These are phyloP conservation scores for Neotoma lepida DNA, from an alignment of 2,113 vertebrate species.

Conservation along the genomic window DNA sequence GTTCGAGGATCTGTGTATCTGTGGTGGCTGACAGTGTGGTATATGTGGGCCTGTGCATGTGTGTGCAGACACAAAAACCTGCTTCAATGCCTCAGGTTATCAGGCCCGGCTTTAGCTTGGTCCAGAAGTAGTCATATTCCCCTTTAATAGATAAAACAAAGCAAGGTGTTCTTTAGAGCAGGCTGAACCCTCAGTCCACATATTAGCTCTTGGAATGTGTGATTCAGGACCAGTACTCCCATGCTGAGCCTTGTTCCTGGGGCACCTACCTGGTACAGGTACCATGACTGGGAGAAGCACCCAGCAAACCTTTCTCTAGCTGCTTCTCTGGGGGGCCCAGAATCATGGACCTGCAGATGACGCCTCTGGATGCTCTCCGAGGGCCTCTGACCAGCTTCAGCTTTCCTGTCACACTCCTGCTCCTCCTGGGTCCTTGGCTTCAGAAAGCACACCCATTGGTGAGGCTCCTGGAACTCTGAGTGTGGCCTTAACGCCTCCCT, in stretches of 20 bases:
- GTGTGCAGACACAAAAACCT: accelerated
- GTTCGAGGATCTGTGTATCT: background rate
- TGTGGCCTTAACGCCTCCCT: background rate
- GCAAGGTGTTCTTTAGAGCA: background rate
- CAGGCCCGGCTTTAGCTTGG: background rate
- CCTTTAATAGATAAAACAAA: background rate
- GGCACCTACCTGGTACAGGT: background rate
- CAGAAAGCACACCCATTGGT: background rate
- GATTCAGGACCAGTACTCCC: background rate
- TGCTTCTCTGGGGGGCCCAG: accelerated
- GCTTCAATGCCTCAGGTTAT: accelerated
- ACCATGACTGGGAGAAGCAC: accelerated
- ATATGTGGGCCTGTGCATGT: background rate
- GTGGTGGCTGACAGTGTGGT: too few species aligned
- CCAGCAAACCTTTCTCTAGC: background rate
- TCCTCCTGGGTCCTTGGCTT: background rate
- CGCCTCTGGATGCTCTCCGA: accelerated
- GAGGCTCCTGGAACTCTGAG: too few species aligned
- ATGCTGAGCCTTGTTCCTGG: background rate
- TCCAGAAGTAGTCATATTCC: background rate
- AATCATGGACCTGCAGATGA: background rate
- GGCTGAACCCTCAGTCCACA: accelerated
- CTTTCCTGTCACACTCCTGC: too few species aligned
- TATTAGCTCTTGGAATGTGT: accelerated
- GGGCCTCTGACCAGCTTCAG: background rate